These are phyloP conservation scores for Natrix natrix DNA, from an alignment of 2,797 vertebrate genomes.

Conservation along the genomic window DNA sequence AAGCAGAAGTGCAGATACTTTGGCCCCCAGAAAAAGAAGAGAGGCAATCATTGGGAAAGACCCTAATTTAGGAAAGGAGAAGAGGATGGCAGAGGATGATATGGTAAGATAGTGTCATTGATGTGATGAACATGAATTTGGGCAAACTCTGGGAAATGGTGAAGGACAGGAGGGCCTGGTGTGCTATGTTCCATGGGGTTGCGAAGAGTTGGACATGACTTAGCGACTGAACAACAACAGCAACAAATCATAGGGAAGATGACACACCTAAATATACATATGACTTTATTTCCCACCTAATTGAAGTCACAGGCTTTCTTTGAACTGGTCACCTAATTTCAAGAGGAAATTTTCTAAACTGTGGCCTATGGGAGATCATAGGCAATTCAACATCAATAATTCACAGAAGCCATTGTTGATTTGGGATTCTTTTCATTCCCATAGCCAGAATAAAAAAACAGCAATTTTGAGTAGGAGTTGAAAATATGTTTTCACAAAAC, in stretches of 20 bases:
- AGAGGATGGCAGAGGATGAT: no score
- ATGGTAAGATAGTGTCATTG: no score
- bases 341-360: neutral
- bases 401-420: neutral
- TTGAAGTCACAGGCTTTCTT: neutral
- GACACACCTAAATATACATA: neutral
- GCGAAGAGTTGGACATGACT: neutral
- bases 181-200: neutral
- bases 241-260: neutral
- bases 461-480: neutral
- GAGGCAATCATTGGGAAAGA: no score
- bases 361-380: neutral
- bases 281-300: neutral
- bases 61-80: no score
- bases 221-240: neutral
- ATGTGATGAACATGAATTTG: no score
- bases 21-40: no score
- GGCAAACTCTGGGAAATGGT: neutral
- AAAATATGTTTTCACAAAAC: neutral
- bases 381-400: neutral
- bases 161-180: neutral
- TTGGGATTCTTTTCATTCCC: neutral
- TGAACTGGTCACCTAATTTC: neutral
- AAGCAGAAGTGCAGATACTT: no score
- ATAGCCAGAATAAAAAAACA: neutral